phyloP scores from a whole-genome alignment of 1,140 invertebrate species.

The Steinernema khuongi region DNA sequence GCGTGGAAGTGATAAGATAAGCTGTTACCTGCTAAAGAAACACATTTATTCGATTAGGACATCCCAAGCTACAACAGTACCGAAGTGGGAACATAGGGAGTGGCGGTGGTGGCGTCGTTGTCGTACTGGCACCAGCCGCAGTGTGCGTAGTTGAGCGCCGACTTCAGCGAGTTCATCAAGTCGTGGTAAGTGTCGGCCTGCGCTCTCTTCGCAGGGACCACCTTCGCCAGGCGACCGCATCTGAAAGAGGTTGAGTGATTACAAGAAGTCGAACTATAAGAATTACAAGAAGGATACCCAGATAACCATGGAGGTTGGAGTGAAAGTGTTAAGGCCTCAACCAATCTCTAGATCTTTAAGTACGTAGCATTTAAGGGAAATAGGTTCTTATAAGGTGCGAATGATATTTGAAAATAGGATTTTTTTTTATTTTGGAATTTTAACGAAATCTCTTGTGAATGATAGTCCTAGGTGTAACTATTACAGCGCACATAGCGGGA shows the following conservation, averaged over 20 bases:
- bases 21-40: conserved; percentile 5
- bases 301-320: too few relatives aligned
- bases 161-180: neutral
- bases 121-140: conserved; percentile 10
- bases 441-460: too few relatives aligned
- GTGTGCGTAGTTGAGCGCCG: neutral
- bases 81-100: neutral
- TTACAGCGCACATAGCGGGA: too few relatives aligned
- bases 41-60: neutral
- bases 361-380: too few relatives aligned
- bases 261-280: neutral
- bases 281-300: too few relatives aligned
- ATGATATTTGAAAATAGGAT: too few relatives aligned
- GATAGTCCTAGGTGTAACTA: too few relatives aligned
- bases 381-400: too few relatives aligned
- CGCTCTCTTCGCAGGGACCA: neutral
- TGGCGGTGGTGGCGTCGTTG: conserved; percentile 7
- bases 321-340: too few relatives aligned
- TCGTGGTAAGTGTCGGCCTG: neutral
- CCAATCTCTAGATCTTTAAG: too few relatives aligned
- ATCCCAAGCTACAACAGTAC: neutral
- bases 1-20: conserved; percentile 14
- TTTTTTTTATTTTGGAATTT: too few relatives aligned
- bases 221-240: conserved; percentile 6
- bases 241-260: neutral